A percentile compares a stretch with the other conserved stretches of the same genome.
Conservation (phyloP, 1,140 invertebrate genomes). For the Hypsibius dujardini region DNA sequence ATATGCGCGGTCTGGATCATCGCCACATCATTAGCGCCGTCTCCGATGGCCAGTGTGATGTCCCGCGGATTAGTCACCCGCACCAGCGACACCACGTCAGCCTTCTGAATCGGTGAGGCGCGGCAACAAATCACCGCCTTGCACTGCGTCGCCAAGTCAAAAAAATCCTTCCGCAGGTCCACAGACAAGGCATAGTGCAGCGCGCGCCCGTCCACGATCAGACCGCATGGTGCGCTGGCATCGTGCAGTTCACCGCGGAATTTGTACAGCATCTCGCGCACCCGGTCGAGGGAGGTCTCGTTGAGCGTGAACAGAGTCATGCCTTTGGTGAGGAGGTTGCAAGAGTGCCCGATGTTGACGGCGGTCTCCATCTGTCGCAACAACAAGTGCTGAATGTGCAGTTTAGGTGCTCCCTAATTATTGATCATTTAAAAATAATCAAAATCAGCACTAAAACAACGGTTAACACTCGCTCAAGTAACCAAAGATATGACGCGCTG, state of each 20-base stretch:
- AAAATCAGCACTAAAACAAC: no score
- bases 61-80: constrained; percentile 56
- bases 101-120: constrained; percentile 95
- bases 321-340: constrained; percentile 58
- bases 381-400: no score
- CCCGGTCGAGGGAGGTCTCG: constrained; percentile 61
- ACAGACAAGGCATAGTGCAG: constrained; percentile 78
- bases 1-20: constrained; percentile 76
- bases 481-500: no score
- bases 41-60: constrained; percentile 88
- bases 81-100: constrained; percentile 81
- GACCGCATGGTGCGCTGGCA: constrained; percentile 22
- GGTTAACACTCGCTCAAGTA: no score
- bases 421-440: no score
- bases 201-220: constrained; percentile 79
- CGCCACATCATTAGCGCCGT: constrained; percentile 98
- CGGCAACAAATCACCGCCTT: constrained; percentile 94
- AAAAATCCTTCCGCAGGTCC: constrained; percentile 76
- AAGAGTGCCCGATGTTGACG: constrained; percentile 95
- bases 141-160: constrained; percentile 76
- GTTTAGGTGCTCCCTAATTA: no score
- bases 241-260: constrained; percentile 20
- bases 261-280: constrained; percentile 21
- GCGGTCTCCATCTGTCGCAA: constrained; percentile 67
- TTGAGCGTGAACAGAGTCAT: constrained; percentile 82